Conservation (phyloP, 2,888 invertebrate genomes). For the Escarpia spicata region DNA sequence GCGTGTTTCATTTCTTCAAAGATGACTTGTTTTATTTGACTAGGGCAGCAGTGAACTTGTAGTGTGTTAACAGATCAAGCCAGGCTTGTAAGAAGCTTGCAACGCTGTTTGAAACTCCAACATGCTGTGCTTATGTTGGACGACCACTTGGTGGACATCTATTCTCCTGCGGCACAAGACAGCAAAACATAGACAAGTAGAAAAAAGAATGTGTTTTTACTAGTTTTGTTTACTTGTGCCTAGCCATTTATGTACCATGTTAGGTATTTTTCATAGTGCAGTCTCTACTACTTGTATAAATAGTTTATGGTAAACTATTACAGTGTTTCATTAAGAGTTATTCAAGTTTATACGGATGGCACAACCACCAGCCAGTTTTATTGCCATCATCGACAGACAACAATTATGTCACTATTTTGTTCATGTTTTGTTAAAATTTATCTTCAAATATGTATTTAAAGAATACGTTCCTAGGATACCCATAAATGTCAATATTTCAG, state of each 20-base stretch:
- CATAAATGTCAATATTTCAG: conserved; percentile 2
- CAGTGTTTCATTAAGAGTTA: background rate
- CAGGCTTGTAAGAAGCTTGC: background rate
- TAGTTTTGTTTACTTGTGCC: background rate
- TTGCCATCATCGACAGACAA: background rate
- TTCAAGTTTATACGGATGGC: background rate
- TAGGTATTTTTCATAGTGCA: background rate
- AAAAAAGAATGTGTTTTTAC: background rate
- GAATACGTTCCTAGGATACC: background rate
- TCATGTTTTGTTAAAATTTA: background rate
- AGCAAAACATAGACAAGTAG: background rate
- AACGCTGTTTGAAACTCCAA: background rate
- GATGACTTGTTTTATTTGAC: background rate
- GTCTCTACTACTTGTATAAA: background rate
- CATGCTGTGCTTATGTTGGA: conserved; percentile 17
- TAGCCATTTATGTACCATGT: background rate
- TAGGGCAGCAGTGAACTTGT: background rate
- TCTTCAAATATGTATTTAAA: background rate
- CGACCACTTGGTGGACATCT: background rate
- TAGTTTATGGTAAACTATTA: background rate
- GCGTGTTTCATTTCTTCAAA: background rate
- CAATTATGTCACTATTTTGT: background rate
- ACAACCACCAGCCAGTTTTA: background rate
- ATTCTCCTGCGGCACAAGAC: background rate
- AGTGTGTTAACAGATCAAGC: background rate